These are phyloP conservation scores for Pheosia tremula DNA, from an alignment of 2,888 invertebrate species.

Conservation along the genomic window DNA sequence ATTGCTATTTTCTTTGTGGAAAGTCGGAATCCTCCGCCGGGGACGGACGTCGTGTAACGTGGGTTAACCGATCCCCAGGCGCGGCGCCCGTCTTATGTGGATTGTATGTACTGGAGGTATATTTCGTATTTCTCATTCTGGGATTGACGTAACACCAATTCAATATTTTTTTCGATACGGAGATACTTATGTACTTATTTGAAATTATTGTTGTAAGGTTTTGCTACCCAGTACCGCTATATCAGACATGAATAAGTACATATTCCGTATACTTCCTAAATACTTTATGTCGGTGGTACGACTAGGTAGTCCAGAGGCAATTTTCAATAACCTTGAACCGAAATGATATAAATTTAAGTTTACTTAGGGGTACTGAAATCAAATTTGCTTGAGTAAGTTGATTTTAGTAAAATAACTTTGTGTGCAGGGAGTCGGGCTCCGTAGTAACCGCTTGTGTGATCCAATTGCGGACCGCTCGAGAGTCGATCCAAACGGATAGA, in stretches of 20 bases:
- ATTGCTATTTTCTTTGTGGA: slow-evolving; percentile 84
- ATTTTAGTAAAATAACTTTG: slow-evolving; percentile 70
- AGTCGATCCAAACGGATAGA: slow-evolving; percentile 56
- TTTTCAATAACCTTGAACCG: slow-evolving; percentile 6
- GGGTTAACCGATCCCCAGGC: slow-evolving; percentile 81
- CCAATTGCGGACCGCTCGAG: slow-evolving; percentile 69
- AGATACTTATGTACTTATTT: neutral
- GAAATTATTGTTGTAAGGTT: no score
- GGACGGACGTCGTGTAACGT: slow-evolving; percentile 69
- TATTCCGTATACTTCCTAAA: no score
- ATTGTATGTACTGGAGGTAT: slow-evolving; percentile 51
- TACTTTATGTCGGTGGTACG: neutral
- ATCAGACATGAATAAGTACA: no score
- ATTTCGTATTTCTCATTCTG: slow-evolving; percentile 59
- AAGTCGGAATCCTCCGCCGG: slow-evolving; percentile 74
- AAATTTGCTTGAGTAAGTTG: slow-evolving; percentile 71
- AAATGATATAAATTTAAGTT: slow-evolving; percentile 56
- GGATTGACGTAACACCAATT: slow-evolving; percentile 52
- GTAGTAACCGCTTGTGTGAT: slow-evolving; percentile 76
- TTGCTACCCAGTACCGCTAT: no score
- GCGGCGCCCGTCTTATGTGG: slow-evolving; percentile 63
- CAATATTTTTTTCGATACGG: slow-evolving; percentile 18
- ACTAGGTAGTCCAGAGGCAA: neutral
- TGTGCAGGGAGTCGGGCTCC: slow-evolving; percentile 44
- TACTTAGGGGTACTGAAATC: slow-evolving; percentile 69